Conservation (phyloP, 2,797 vertebrate genomes). For the Pangasius macronema region DNA sequence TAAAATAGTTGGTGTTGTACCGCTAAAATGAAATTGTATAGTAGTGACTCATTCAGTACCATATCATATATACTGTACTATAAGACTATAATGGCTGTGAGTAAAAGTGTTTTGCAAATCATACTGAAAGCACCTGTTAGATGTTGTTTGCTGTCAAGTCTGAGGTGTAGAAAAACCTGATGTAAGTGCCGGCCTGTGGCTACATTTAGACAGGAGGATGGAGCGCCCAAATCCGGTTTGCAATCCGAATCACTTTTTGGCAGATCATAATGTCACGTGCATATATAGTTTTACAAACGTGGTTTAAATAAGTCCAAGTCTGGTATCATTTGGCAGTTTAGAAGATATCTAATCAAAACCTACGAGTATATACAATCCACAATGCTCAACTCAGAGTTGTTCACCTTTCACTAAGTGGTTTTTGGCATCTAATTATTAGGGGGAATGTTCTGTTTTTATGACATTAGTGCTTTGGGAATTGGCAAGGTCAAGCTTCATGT, state of each 20-base stretch:
- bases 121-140: neutral
- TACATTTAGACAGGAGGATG: neutral
- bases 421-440: neutral
- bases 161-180: neutral
- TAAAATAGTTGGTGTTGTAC: neutral
- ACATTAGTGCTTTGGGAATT: neutral
- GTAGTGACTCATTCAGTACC: constrained; percentile 12
- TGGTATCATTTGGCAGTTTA: neutral
- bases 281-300: neutral
- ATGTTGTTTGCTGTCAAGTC: neutral
- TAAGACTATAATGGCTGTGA: neutral
- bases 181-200: neutral
- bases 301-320: neutral
- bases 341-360: neutral
- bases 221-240: neutral
- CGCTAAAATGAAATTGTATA: neutral
- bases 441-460: neutral
- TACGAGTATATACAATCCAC: neutral
- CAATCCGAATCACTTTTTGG: constrained; percentile 3
- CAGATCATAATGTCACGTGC: neutral
- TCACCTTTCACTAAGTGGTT: neutral
- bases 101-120: constrained; percentile 2
- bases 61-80: neutral
- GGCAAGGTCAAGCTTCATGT: neutral
- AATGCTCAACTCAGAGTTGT: neutral